Evolutionary conservation across 2,888 invertebrate genomes (phyloP).

Genomic region (Drosophila fungiperda): DNA sequence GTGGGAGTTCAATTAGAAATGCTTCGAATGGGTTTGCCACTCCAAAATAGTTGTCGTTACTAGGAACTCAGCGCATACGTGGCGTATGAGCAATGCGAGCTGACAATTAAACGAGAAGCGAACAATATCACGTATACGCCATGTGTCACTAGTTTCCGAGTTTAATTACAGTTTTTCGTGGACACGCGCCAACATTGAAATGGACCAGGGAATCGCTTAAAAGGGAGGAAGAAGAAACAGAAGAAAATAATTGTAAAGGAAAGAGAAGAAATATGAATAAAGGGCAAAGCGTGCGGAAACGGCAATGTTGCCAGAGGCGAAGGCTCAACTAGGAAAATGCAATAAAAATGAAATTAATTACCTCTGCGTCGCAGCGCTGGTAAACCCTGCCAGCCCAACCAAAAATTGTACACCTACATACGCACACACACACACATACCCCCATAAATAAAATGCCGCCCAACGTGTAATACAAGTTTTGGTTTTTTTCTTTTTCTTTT

Average conservation of each 20-base stretch:
- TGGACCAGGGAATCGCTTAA: slow-evolving; percentile 13
- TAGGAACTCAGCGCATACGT: slow-evolving; percentile 26
- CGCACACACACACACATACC: neutral
- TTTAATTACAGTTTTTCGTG: slow-evolving; percentile 73
- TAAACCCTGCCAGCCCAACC: slow-evolving; percentile 15
- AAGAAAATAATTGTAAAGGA: slow-evolving; percentile 5
- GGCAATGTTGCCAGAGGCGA: slow-evolving; percentile 27
- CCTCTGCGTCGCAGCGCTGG: slow-evolving; percentile 39
- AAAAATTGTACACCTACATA: slow-evolving; percentile 8
- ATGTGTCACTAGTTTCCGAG: slow-evolving; percentile 77
- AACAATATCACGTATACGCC: slow-evolving; percentile 74
- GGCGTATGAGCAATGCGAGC: slow-evolving; percentile 55
- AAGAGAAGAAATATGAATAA: slow-evolving; percentile 46
- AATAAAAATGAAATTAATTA: slow-evolving; percentile 78
- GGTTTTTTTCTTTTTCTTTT: slow-evolving; percentile 23
- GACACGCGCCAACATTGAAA: slow-evolving; percentile 49
- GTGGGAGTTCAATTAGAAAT: slow-evolving; percentile 25
- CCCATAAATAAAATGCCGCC: slow-evolving; percentile 1
- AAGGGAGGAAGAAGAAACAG: neutral
- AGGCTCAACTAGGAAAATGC: slow-evolving; percentile 54
- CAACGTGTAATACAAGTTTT: slow-evolving; percentile 44
- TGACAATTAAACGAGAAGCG: slow-evolving; percentile 61
- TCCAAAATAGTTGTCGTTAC: slow-evolving; percentile 14
- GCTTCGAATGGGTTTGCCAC: slow-evolving; percentile 12
- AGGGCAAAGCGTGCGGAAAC: slow-evolving; percentile 28